Evolutionary conservation across 2,888 invertebrate species (phyloP).

Genomic region (Myathropa florea): DNA sequence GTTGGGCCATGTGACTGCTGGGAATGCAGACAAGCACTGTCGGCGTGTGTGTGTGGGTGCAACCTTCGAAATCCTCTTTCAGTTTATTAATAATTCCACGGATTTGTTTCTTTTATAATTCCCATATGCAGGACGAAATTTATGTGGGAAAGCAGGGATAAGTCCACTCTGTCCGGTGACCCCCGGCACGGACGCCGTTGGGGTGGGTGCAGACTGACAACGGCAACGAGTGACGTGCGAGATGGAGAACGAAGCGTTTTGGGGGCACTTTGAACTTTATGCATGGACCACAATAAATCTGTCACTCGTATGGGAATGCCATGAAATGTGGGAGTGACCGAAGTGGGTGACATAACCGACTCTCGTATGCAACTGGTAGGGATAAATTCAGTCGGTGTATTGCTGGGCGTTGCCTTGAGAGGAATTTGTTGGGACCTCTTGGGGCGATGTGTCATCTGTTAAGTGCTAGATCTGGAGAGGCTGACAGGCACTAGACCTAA

Average conservation of each 20-base stretch:
- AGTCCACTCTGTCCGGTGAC: constrained; percentile 1
- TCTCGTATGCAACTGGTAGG: too few relatives aligned
- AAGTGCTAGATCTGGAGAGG: too few relatives aligned
- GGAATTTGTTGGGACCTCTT: too few relatives aligned
- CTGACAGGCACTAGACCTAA: too few relatives aligned
- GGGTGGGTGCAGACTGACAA: not conserved
- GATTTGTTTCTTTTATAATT: constrained; percentile 22
- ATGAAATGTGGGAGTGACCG: not conserved
- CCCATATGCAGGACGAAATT: constrained; percentile 14
- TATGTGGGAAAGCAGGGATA: constrained; percentile 7
- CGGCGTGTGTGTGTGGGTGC: constrained; percentile 8
- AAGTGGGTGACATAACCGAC: too few relatives aligned
- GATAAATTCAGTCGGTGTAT: too few relatives aligned
- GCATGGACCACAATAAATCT: constrained; percentile 46
- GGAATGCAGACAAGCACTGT: constrained; percentile 20
- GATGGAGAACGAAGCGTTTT: not conserved
- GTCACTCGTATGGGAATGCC: constrained; percentile 38
- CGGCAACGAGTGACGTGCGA: not conserved
- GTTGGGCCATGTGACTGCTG: constrained; percentile 6
- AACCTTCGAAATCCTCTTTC: constrained; percentile 20
- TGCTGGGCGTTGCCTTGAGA: too few relatives aligned
- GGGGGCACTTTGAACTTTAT: constrained; percentile 54
- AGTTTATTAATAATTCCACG: constrained; percentile 23
- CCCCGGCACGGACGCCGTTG: constrained; percentile 29
- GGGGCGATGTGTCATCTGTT: too few relatives aligned